phyloP scores from a whole-genome alignment of 1,140 invertebrate species.

The Bombyx mori region DNA sequence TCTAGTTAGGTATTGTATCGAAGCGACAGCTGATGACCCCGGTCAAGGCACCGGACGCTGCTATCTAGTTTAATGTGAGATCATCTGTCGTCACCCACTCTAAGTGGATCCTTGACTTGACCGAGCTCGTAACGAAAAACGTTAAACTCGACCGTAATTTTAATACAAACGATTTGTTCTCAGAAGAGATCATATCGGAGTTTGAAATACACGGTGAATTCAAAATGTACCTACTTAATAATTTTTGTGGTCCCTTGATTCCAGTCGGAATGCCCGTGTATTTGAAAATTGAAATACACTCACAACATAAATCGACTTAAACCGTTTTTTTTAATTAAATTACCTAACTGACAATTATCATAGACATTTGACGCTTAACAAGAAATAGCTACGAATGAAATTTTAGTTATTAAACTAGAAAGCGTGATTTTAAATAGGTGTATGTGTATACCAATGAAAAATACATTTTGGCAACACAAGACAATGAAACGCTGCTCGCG shows the following conservation, averaged over 20 bases:
- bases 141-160: conserved; percentile 6
- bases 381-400: not conserved
- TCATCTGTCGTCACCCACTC: conserved; percentile 2
- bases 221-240: too few species aligned
- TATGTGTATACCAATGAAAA: not conserved
- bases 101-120: not conserved
- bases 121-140: not conserved
- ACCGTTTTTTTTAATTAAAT: not conserved
- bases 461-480: not conserved
- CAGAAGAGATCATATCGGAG: conserved; percentile 2
- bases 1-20: conserved; percentile 10
- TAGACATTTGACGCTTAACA: not conserved
- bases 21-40: conserved; percentile 22
- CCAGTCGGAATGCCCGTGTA: too few species aligned
- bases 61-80: conserved; percentile 19
- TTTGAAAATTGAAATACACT: too few species aligned
- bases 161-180: conserved; percentile 10
- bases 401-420: conserved; percentile 10
- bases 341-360: not conserved
- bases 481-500: not conserved
- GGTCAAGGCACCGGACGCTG: conserved; percentile 16
- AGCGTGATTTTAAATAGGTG: conserved; percentile 11
- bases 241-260: too few species aligned
- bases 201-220: not conserved
- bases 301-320: too few species aligned